These are phyloP conservation scores for Drosophila hamatofila DNA, from an alignment of 2,888 invertebrate genomes.

Conservation along the genomic window DNA sequence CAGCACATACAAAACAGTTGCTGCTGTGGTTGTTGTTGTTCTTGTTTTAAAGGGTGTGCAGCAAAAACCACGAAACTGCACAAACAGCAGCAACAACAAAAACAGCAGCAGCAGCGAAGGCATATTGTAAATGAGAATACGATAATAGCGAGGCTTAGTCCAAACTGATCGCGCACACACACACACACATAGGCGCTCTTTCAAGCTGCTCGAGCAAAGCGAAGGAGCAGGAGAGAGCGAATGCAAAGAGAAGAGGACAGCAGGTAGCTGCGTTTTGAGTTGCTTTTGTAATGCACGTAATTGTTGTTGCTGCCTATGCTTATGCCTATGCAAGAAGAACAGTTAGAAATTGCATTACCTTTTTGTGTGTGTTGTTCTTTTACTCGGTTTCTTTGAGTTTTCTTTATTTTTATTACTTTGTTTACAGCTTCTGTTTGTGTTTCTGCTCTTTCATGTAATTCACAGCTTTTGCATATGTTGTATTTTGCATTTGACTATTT, in stretches of 20 bases:
- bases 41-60: constrained; percentile 18
- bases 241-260: background rate
- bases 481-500: constrained; percentile 17
- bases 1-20: constrained; percentile 35
- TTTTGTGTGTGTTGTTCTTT: constrained; percentile 14
- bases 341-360: constrained; percentile 57
- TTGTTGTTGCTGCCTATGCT: constrained; percentile 11
- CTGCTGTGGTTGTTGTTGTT: constrained; percentile 12
- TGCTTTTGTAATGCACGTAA: constrained; percentile 15
- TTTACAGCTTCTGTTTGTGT: constrained; percentile 30
- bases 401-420: constrained; percentile 2
- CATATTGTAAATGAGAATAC: constrained; percentile 45
- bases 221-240: background rate
- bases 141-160: constrained; percentile 40
- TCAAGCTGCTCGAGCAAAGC: background rate
- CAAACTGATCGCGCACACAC: constrained; percentile 23
- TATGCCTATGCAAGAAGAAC: constrained; percentile 32
- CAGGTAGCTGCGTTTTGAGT: constrained; percentile 21
- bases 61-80: constrained; percentile 36
- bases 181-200: background rate
- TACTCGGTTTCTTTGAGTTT: constrained; percentile 7
- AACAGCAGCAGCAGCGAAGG: constrained; percentile 10
- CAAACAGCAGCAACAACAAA: constrained; percentile 18
- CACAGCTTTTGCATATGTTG: constrained; percentile 28
- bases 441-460: constrained; percentile 28